Evolutionary conservation across 2,888 invertebrate species (phyloP).

Genomic region (Aleiodes testaceus): DNA sequence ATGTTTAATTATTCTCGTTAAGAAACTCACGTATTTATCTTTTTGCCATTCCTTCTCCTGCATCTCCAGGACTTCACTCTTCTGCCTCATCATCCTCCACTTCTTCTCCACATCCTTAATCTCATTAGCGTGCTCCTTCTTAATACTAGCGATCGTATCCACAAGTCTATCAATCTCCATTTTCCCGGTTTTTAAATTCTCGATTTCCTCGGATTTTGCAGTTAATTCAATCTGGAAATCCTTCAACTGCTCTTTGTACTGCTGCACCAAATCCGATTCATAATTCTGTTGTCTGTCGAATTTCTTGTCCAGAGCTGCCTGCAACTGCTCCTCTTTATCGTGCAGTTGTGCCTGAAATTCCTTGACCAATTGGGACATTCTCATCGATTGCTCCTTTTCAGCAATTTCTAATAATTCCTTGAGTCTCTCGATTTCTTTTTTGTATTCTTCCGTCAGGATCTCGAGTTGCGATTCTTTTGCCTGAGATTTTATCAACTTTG

Average conservation of each 20-base stretch:
- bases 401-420: conserved; percentile 60
- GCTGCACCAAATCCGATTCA: conserved; percentile 66
- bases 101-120: conserved; percentile 66
- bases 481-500: conserved; percentile 61
- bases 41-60: conserved; percentile 70
- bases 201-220: conserved; percentile 67
- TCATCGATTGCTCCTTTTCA: conserved; percentile 66
- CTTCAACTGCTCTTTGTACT: conserved; percentile 68
- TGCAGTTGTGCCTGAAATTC: conserved; percentile 70
- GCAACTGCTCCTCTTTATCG: conserved; percentile 68
- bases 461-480: conserved; percentile 65
- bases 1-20: not conserved
- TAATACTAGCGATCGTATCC: conserved; percentile 57
- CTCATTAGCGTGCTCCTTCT: conserved; percentile 63
- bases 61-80: conserved; percentile 61
- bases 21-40: conserved; percentile 68
- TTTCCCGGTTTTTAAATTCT: conserved; percentile 61
- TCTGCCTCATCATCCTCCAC: conserved; percentile 66
- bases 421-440: conserved; percentile 56
- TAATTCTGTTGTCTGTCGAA: conserved; percentile 68
- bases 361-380: conserved; percentile 68
- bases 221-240: conserved; percentile 68
- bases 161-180: conserved; percentile 55
- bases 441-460: conserved; percentile 60
- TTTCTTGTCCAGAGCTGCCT: conserved; percentile 68